Evolutionary conservation across 2,888 invertebrate species (phyloP).

Genomic region (Ochlodes sylvanus): DNA sequence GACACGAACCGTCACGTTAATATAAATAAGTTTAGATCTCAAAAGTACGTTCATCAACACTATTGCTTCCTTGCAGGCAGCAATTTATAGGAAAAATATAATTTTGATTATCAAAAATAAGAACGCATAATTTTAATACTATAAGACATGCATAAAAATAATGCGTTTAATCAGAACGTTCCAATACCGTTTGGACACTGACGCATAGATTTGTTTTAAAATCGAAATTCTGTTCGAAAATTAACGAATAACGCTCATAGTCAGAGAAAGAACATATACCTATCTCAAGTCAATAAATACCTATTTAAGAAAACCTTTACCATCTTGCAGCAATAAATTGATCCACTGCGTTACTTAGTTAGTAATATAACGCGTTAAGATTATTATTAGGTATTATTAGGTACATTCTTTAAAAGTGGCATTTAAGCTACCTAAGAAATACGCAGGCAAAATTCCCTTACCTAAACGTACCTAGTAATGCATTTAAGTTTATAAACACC

Average conservation of each 20-base stretch:
- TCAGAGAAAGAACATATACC: conserved; percentile 36
- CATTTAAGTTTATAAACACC: conserved; percentile 32
- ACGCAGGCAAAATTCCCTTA: conserved; percentile 34
- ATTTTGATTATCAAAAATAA: conserved; percentile 83
- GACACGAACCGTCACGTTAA: conserved; percentile 65
- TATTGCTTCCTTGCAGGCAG: conserved; percentile 71
- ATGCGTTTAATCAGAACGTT: conserved; percentile 56
- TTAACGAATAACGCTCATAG: conserved; percentile 22
- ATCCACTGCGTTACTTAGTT: conserved; percentile 16
- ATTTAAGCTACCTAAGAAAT: conserved; percentile 38
- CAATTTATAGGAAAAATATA: conserved; percentile 78
- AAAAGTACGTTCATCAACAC: conserved; percentile 68
- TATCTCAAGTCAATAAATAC: conserved; percentile 32
- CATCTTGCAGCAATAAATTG: conserved; percentile 32
- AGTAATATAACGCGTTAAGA: conserved; percentile 29
- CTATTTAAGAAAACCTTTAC: conserved; percentile 32
- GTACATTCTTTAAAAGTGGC: conserved; percentile 56
- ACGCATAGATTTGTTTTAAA: conserved; percentile 39
- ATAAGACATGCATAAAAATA: conserved; percentile 67
- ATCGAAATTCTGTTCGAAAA: conserved; percentile 36
- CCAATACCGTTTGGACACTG: conserved; percentile 40
- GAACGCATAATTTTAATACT: conserved; percentile 63
- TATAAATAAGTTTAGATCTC: conserved; percentile 72
- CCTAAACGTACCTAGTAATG: conserved; percentile 23
- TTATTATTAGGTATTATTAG: conserved; percentile 44